Evolutionary conservation across 2,113 vertebrate genomes (phyloP), one percentile per base, ranked within the genome.

Genomic region (Smithornis capensis): DNA sequence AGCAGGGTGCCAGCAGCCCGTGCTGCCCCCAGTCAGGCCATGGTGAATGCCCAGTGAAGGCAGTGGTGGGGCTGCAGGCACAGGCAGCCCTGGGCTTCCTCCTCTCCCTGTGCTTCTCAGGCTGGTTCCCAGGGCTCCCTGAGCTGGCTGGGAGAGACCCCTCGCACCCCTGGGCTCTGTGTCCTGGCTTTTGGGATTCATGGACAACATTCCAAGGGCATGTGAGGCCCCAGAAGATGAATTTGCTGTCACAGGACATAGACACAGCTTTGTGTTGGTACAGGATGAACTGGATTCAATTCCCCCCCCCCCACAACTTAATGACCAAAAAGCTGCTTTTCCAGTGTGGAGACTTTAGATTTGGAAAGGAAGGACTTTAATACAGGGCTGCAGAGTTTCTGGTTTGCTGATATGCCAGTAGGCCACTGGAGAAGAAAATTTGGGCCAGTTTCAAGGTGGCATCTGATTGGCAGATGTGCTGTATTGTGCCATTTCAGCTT

Each of bases 381-480:
- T 17, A 9, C 37, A 64, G 60, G 37, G 31, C 47, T 93, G 33
- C 2, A 4, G 65, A 64, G 56, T 53, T 88, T 78, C 67, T 87
- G 52, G 40, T 79, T 86, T 83, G 79, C 76, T 79, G 52, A 35
- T 56, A 4, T 16, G 75, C 74, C 3, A 9, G 23, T 21, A 77
- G 88, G 56, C 83, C 40, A 71, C 60, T 40, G 33, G 19, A 87
- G 65, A 87, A 80, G 74, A 70, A 88, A 90, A 94, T 62, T 18
- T 45, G 76, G 68, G 86, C 15, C n/a, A 23, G 31, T 89, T 91
- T 92, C 82, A 80, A 81, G 79, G 50, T 68, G 69, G 45, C 50
- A 73, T 90, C 63, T 90, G 60, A 90, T 19, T 81, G 88, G 87
- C 87, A 96, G 88, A 87, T 82, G 71, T 87, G 74, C 42, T 57